Evolutionary conservation across 1,140 invertebrate species (phyloP), one percentile per base, ranked within the genome.

Genomic region (Drosophila repletoides): DNA sequence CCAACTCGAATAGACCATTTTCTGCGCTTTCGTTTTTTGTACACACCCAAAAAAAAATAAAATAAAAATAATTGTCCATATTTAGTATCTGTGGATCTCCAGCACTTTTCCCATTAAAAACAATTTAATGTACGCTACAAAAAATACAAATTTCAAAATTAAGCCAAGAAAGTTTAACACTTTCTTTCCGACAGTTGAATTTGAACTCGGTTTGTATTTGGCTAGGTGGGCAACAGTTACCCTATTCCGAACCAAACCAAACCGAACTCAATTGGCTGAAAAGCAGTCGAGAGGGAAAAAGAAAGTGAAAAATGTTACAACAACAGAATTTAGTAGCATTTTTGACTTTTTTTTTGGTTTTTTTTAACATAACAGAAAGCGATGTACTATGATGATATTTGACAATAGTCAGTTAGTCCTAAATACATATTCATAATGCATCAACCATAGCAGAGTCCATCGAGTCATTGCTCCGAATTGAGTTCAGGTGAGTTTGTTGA

Each of bases 391-490:
- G n/a, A n/a, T n/a, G n/a, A n/a, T n/a, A 24, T 17, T 36, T 26
- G 31, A 36, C 19, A 24, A 48, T 9, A 19, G n/a, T 29, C 4
- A 10, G n/a, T n/a, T n/a, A n/a, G n/a, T 19, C 4, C n/a, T 48
- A 14, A 29, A 34, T 4, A n/a, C 24, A 29, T 17, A 24, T 7
- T 26, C 12, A 48, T 28, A 43, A 29, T 31, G 3, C 53, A 51
- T 43, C 45, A 55, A 56, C 36, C 17, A 45, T 9, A 15, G 71
- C 71, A 10, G 24, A 3, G 40, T 28, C 22, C 38, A 28, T 15
- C 48, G 63, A 86, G 79, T 84, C 79, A 84, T 80, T 84, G 79
- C 71, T 72, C 79, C 49, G 58, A 53, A 86, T 72, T 72, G 80
- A 68, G 80, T 86, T 84, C 66, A 75, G 14, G 14, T 45, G 17